These are phyloP conservation scores for Gyrodactylus bullatarudis DNA, from an alignment of 1,140 invertebrate genomes.

Conservation along the genomic window DNA sequence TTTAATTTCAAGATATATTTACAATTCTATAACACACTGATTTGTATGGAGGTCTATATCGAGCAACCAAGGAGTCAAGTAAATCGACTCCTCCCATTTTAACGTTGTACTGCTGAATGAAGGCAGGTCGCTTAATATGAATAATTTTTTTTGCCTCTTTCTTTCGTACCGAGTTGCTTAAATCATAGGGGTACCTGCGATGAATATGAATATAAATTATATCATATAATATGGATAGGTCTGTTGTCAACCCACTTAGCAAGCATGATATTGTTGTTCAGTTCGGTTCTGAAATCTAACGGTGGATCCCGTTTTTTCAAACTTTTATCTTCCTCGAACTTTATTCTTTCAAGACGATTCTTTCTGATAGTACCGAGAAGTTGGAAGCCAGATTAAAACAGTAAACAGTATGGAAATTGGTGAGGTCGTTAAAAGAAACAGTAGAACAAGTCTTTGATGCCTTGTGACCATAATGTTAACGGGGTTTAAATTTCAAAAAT, in stretches of 20 bases:
- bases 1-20: too few relatives aligned
- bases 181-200: neutral
- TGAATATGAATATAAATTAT: too few relatives aligned
- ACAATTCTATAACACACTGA: constrained; percentile 12
- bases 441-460: too few relatives aligned
- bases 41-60: constrained; percentile 10
- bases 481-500: too few relatives aligned
- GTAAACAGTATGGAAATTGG: too few relatives aligned
- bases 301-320: neutral
- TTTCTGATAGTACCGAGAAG: too few relatives aligned
- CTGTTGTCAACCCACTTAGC: neutral
- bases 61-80: constrained; percentile 10
- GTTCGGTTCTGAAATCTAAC: neutral
- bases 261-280: neutral
- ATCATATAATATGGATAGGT: neutral
- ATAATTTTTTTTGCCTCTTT: neutral
- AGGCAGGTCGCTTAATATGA: constrained; percentile 4
- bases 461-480: too few relatives aligned
- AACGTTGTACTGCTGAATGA: constrained; percentile 11
- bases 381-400: too few relatives aligned
- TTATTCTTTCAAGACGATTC: neutral
- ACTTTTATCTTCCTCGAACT: neutral
- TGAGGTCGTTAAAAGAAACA: too few relatives aligned
- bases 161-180: neutral
- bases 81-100: constrained; percentile 13